phyloP scores from a whole-genome alignment of 2,113 vertebrate genomes.

The Lasiurus cinereus region DNA sequence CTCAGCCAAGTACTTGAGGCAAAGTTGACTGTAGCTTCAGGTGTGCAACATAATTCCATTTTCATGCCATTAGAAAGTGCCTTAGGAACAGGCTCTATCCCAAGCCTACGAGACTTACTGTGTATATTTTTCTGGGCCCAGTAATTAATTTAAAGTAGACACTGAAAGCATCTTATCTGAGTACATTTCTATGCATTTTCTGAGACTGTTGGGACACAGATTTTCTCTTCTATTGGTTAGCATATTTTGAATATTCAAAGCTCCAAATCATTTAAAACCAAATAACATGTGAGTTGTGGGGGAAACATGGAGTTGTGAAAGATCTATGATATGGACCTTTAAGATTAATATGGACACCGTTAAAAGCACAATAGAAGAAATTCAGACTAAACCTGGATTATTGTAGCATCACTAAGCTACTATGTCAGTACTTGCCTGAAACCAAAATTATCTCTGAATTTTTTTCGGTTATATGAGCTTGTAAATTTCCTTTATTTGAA shows the following conservation, averaged over 20 bases:
- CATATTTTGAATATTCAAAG: slow-evolving; percentile 25
- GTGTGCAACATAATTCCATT: slow-evolving; percentile 61
- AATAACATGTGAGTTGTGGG: not conserved
- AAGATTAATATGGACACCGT: not conserved
- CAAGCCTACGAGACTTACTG: slow-evolving; percentile 58
- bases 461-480: slow-evolving; percentile 53
- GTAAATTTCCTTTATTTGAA: slow-evolving; percentile 33
- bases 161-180: slow-evolving; percentile 4
- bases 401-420: slow-evolving; percentile 30
- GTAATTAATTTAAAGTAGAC: slow-evolving; percentile 69
- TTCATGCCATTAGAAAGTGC: not conserved
- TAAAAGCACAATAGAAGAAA: slow-evolving; percentile 35
- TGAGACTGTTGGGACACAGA: not conserved
- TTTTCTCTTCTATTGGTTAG: not conserved
- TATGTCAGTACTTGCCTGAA: slow-evolving; percentile 41
- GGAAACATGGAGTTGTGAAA: not conserved
- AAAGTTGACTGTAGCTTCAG: slow-evolving; percentile 39
- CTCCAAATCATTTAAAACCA: slow-evolving; percentile 38
- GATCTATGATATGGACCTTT: not conserved
- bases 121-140: slow-evolving; percentile 1
- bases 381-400: slow-evolving; percentile 24
- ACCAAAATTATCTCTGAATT: not conserved
- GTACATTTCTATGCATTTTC: slow-evolving; percentile 43
- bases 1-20: slow-evolving; percentile 37
- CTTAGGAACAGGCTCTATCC: not conserved